These are phyloP conservation scores for Melinopterus prodromus DNA, from an alignment of 2,888 invertebrate genomes.

Conservation along the genomic window DNA sequence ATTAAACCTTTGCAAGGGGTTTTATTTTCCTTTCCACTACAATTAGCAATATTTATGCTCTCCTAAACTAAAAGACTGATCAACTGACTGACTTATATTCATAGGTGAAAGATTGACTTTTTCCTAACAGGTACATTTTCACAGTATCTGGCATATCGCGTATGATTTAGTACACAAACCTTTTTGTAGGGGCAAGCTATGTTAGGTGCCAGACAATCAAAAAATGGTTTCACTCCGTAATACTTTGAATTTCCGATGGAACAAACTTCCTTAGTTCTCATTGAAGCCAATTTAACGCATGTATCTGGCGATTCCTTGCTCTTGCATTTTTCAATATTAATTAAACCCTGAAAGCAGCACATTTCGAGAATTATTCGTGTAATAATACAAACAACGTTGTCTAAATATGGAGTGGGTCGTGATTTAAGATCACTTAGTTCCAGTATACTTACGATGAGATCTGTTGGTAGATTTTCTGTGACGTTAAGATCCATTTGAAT, in stretches of 20 bases:
- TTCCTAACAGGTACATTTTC: no score
- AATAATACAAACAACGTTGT: neutral
- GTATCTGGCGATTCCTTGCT: constrained; percentile 17
- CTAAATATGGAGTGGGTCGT: no score
- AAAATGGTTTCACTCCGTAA: constrained; percentile 14
- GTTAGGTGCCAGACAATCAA: neutral
- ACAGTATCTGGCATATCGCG: no score
- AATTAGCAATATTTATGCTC: no score
- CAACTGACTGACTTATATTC: no score
- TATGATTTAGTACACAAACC: neutral
- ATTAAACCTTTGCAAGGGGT: no score
- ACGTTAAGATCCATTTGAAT: constrained; percentile 8
- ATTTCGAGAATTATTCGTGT: neutral
- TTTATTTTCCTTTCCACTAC: no score
- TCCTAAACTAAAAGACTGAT: no score
- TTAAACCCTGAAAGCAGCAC: neutral
- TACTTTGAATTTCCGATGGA: constrained; percentile 4
- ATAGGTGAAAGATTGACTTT: no score
- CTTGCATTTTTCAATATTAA: constrained; percentile 8
- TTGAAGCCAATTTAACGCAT: constrained; percentile 11
- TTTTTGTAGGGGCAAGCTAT: neutral
- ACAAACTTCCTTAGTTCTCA: neutral
- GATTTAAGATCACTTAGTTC: neutral
- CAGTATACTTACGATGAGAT: constrained; percentile 4
- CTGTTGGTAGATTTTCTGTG: neutral